These are phyloP conservation scores for Acropora yongei DNA, from an alignment of 64 coral and sea anemone genomes.

Conservation along the genomic window DNA sequence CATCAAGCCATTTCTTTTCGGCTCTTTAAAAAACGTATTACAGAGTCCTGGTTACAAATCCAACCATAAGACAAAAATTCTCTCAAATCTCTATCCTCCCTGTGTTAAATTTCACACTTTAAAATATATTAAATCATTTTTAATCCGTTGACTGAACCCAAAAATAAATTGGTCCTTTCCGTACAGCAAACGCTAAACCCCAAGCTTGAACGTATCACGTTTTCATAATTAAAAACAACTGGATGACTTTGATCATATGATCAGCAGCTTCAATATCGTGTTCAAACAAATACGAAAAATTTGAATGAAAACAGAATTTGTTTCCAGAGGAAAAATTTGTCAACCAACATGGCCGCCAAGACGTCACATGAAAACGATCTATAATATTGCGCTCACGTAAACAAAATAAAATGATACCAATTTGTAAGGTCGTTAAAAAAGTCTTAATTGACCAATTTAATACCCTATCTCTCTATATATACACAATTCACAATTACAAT, in stretches of 20 bases:
- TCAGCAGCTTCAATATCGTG: too few relatives aligned
- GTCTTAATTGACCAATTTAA: not conserved
- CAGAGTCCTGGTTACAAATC: not conserved
- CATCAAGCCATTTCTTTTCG: not conserved
- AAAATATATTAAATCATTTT: not conserved
- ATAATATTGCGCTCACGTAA: too few relatives aligned
- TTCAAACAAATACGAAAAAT: too few relatives aligned
- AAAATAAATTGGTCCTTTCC: not conserved
- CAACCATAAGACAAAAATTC: not conserved
- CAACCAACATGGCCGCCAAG: too few relatives aligned
- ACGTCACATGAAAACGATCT: too few relatives aligned
- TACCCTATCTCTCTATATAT: not conserved
- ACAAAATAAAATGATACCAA: not conserved
- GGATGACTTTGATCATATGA: too few relatives aligned
- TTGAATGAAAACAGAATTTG: too few relatives aligned
- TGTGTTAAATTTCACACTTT: not conserved
- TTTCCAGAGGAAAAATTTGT: too few relatives aligned
- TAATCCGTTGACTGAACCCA: not conserved
- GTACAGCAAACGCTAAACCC: not conserved
- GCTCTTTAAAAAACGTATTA: not conserved
- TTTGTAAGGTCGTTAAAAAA: not conserved
- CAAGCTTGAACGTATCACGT: not conserved
- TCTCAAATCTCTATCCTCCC: not conserved
- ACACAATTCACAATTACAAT: not conserved
- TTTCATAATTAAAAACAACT: not conserved